Conservation (phyloP, 2,888 invertebrate genomes). For the Caenorhabditis imperialis region DNA sequence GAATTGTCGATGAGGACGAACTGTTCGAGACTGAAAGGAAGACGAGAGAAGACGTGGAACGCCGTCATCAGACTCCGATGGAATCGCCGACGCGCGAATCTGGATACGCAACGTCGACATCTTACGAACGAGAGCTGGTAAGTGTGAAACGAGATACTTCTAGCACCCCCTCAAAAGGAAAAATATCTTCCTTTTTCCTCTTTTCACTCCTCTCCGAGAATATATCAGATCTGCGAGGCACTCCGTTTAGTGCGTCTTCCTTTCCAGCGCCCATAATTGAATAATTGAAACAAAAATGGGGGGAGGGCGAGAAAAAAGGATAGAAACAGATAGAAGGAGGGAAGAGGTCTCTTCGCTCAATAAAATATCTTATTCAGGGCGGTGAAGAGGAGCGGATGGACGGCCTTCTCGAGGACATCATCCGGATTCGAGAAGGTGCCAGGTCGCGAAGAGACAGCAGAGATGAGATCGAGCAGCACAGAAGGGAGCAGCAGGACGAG, state of each 20-base stretch:
- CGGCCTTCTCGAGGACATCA: conserved; percentile 55
- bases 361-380: conserved; percentile 15
- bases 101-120: conserved; percentile 68
- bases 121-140: conserved; percentile 60
- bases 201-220: neutral
- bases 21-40: conserved; percentile 28
- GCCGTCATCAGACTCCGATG: conserved; percentile 14
- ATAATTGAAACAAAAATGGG: conserved; percentile 49
- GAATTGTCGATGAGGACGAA: conserved; percentile 30
- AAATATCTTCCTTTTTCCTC: conserved; percentile 1
- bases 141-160: conserved; percentile 30
- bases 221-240: neutral
- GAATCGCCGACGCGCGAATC: conserved; percentile 63
- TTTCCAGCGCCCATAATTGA: conserved; percentile 33
- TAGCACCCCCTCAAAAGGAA: neutral
- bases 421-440: conserved; percentile 63
- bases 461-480: conserved; percentile 41
- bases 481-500: conserved; percentile 25
- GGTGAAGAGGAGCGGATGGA: conserved; percentile 42
- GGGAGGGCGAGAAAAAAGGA: neutral
- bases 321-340: too few species aligned
- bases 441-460: conserved; percentile 54
- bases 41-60: conserved; percentile 12
- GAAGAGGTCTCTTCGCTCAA: too few species aligned
- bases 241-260: conserved; percentile 28